Conservation (phyloP, 2,797 vertebrate genomes). For the Vespertilio murinus region DNA sequence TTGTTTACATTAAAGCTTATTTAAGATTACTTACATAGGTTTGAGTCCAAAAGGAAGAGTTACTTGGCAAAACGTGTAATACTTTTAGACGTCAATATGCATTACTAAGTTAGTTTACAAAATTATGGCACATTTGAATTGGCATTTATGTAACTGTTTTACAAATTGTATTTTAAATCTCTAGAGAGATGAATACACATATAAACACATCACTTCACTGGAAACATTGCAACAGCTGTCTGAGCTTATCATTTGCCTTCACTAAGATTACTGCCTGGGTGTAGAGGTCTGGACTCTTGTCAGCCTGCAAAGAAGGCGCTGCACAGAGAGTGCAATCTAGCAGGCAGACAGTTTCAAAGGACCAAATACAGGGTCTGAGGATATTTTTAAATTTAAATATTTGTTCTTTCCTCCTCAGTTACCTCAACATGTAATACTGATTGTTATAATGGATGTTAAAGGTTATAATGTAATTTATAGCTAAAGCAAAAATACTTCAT, state of each 20-base stretch:
- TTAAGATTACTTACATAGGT: slow-evolving; percentile 2
- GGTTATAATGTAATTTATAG: background rate
- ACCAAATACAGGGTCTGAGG: background rate
- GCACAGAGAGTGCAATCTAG: background rate
- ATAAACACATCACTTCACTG: background rate
- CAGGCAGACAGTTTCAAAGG: background rate
- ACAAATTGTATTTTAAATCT: background rate
- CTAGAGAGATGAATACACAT: background rate
- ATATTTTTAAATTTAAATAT: background rate
- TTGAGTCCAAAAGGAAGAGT: background rate
- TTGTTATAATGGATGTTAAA: background rate
- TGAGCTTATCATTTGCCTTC: background rate
- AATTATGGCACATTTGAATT: background rate
- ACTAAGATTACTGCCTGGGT: background rate
- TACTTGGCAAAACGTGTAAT: background rate
- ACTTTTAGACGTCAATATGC: background rate
- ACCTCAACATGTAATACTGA: background rate
- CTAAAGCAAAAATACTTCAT: background rate
- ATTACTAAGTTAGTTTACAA: background rate
- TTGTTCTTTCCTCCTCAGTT: background rate
- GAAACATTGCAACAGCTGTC: background rate
- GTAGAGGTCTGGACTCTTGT: background rate
- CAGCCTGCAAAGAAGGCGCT: background rate
- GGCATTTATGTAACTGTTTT: background rate
- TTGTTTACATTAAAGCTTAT: background rate